Evolutionary conservation across 2,113 vertebrate genomes (phyloP).

Genomic region (Myotis lucifugus): DNA sequence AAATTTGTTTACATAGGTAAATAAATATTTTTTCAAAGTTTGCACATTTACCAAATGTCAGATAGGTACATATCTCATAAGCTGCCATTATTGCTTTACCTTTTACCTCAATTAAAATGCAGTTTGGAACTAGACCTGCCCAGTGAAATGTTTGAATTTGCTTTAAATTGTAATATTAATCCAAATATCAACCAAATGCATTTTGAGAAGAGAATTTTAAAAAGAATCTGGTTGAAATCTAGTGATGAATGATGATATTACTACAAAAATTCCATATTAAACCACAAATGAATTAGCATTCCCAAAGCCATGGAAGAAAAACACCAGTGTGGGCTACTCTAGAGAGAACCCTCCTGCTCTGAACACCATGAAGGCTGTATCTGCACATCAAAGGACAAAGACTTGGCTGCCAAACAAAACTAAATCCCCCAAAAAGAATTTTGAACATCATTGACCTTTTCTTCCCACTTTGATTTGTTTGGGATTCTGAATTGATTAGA

Average conservation of each 20-base stretch:
- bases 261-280: background rate
- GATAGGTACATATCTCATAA: background rate
- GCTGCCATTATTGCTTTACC: background rate
- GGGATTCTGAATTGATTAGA: background rate
- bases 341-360: background rate
- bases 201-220: background rate
- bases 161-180: background rate
- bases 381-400: constrained; percentile 10
- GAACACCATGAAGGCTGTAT: background rate
- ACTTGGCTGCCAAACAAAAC: constrained; percentile 14
- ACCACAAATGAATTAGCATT: background rate
- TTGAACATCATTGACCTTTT: background rate
- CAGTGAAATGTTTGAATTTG: background rate
- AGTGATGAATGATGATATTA: background rate
- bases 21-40: background rate
- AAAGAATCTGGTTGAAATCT: background rate
- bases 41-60: background rate
- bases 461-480: constrained; percentile 6
- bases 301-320: background rate
- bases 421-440: background rate
- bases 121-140: background rate
- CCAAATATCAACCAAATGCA: background rate
- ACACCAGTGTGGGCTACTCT: background rate
- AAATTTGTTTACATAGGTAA: background rate
- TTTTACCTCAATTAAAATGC: background rate